These are phyloP conservation scores for Dermochelys coriacea DNA, from an alignment of 2,797 vertebrate genomes.

Conservation along the genomic window DNA sequence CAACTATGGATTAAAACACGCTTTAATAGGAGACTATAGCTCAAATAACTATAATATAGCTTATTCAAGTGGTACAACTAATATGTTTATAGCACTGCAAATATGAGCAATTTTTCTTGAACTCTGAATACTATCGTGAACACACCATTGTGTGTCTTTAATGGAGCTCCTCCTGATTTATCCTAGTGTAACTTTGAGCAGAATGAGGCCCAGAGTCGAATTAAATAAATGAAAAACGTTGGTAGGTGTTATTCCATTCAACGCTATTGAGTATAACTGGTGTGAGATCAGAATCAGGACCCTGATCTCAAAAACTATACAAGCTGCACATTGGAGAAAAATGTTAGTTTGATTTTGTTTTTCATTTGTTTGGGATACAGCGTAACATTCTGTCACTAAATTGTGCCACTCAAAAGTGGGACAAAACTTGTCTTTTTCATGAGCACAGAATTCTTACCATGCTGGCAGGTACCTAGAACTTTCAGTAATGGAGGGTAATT, in stretches of 20 bases:
- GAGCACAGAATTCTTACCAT: slow-evolving; percentile 27
- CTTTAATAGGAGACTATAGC: not conserved
- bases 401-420: not conserved
- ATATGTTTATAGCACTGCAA: not conserved
- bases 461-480: slow-evolving; percentile 1
- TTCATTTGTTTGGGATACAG: not conserved
- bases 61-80: not conserved
- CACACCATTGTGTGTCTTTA: not conserved
- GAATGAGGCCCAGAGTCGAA: not conserved
- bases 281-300: not conserved
- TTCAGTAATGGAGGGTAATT: slow-evolving; percentile 61
- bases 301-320: not conserved
- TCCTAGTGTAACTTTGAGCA: not conserved
- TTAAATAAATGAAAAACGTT: not conserved
- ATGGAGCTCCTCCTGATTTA: not conserved
- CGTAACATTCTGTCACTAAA: not conserved
- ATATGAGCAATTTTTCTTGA: not conserved
- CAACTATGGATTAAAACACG: not conserved
- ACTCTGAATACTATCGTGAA: not conserved
- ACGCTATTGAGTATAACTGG: not conserved
- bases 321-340: not conserved
- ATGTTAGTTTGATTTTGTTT: not conserved
- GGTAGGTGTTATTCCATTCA: not conserved
- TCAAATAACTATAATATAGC: not conserved
- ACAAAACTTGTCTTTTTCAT: not conserved